Percentiles rank a stretch among this genome's conserved stretches.
phyloP scores from a whole-genome alignment of 2,888 invertebrate species.

The Cosmorhoe ocellata region DNA sequence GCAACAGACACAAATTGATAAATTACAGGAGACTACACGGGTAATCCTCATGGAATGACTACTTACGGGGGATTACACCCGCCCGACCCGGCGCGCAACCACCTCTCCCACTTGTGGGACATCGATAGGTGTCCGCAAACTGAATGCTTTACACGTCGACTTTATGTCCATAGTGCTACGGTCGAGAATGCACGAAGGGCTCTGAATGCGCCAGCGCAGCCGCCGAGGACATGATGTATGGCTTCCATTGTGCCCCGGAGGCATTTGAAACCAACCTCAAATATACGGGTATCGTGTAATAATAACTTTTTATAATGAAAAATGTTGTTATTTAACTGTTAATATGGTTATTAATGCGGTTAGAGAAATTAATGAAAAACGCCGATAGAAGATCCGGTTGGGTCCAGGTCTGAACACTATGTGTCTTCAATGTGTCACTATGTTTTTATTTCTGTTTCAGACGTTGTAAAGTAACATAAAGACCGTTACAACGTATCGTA shows the following conservation, averaged over 20 bases:
- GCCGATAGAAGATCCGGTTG: background rate
- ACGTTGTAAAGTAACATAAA: background rate
- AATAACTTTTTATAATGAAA: slow-evolving; percentile 66
- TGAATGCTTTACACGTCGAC: background rate
- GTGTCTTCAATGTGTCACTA: too few species aligned
- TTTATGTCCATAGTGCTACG: slow-evolving; percentile 16
- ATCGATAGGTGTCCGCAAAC: background rate
- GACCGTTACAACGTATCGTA: slow-evolving; percentile 7
- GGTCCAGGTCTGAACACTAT: background rate
- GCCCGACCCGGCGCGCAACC: slow-evolving; percentile 40
- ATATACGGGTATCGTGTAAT: slow-evolving; percentile 56
- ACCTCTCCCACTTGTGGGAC: slow-evolving; percentile 21
- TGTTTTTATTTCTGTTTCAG: slow-evolving; percentile 4
- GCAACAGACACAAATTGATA: slow-evolving; percentile 61
- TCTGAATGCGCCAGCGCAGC: slow-evolving; percentile 15
- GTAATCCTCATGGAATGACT: slow-evolving; percentile 68
- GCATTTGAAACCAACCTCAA: slow-evolving; percentile 52
- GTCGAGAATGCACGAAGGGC: slow-evolving; percentile 11
- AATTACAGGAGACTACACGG: slow-evolving; percentile 62
- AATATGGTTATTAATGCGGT: slow-evolving; percentile 49
- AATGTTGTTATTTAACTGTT: slow-evolving; percentile 54
- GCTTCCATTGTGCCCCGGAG: slow-evolving; percentile 49
- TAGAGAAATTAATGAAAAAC: slow-evolving; percentile 23
- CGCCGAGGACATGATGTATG: slow-evolving; percentile 49
- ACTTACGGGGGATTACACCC: slow-evolving; percentile 64